These are phyloP conservation scores for Cylindroiulus punctatus DNA, from an alignment of 2,888 invertebrate genomes.

Conservation along the genomic window DNA sequence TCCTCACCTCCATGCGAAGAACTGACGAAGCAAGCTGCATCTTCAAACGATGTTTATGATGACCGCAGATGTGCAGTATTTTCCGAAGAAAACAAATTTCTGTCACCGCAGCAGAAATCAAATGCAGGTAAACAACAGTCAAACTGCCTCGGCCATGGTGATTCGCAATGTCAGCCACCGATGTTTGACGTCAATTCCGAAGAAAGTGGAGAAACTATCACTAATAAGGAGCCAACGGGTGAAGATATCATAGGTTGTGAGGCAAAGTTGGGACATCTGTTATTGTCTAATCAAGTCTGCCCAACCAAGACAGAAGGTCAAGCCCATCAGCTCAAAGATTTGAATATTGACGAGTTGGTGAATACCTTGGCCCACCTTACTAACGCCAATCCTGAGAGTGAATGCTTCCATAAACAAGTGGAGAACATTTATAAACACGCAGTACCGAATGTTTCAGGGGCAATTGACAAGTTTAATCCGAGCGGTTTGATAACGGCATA, in stretches of 20 bases:
- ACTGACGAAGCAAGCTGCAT: not conserved
- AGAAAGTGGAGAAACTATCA: not conserved
- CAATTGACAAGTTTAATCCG: not conserved
- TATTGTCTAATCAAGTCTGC: not conserved
- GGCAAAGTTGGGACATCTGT: not conserved
- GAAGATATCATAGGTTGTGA: not conserved
- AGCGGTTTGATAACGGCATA: not conserved
- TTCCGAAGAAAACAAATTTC: not conserved
- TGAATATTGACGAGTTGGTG: not conserved
- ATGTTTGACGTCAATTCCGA: not conserved
- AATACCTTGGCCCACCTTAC: constrained; percentile 35
- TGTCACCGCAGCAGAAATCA: not conserved
- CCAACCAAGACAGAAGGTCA: not conserved
- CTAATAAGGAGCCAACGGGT: not conserved
- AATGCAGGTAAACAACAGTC: not conserved
- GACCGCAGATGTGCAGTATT: not conserved
- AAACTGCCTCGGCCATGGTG: not conserved
- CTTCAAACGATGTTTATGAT: not conserved
- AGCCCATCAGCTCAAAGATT: constrained; percentile 12
- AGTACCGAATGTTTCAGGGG: not conserved
- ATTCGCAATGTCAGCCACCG: not conserved
- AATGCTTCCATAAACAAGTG: not conserved
- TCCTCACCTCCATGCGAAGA: not conserved
- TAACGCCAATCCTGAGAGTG: not conserved
- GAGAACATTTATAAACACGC: not conserved